Conservation (phyloP, 2,113 vertebrate genomes). For the Nibea coibor region DNA sequence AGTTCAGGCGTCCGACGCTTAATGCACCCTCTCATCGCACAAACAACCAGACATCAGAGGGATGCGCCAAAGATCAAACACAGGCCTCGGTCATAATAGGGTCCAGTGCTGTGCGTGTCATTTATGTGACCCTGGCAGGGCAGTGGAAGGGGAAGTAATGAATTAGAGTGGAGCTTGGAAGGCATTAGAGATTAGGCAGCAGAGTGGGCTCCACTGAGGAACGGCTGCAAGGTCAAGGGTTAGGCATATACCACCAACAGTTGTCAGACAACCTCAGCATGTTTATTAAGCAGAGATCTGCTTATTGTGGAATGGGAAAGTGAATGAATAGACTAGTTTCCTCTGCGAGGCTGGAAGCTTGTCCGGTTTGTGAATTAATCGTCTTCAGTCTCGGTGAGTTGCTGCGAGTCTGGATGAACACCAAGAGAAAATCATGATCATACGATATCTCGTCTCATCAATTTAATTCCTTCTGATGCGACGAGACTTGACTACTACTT, state of each 20-base stretch:
- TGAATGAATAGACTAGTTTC: slow-evolving; percentile 4
- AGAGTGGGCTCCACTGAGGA: slow-evolving; percentile 72
- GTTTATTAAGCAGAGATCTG: slow-evolving; percentile 58
- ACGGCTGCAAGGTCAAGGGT: slow-evolving; percentile 74
- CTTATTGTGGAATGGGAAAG: slow-evolving; percentile 17
- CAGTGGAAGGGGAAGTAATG: slow-evolving; percentile 79
- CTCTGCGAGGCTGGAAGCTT: not conserved
- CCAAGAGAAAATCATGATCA: not conserved
- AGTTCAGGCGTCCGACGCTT: not conserved
- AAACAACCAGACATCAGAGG: slow-evolving; percentile 51
- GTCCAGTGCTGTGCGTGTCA: slow-evolving; percentile 61
- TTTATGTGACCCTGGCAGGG: slow-evolving; percentile 71
- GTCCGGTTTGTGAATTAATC: no score
- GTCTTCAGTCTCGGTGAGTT: not conserved
- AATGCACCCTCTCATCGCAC: slow-evolving; percentile 21
- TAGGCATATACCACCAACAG: slow-evolving; percentile 77
- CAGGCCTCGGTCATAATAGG: slow-evolving; percentile 56
- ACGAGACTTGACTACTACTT: not conserved
- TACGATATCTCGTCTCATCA: not conserved
- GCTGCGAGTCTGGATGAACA: not conserved
- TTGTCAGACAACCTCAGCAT: slow-evolving; percentile 71
- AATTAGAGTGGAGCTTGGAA: slow-evolving; percentile 80
- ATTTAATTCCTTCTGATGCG: not conserved
- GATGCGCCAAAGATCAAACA: slow-evolving; percentile 66
- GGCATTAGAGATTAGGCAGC: slow-evolving; percentile 83